Evolutionary conservation across 1,140 invertebrate species (phyloP), one percentile per base, ranked within the genome.

Genomic region (Eriosoma lanigerum): DNA sequence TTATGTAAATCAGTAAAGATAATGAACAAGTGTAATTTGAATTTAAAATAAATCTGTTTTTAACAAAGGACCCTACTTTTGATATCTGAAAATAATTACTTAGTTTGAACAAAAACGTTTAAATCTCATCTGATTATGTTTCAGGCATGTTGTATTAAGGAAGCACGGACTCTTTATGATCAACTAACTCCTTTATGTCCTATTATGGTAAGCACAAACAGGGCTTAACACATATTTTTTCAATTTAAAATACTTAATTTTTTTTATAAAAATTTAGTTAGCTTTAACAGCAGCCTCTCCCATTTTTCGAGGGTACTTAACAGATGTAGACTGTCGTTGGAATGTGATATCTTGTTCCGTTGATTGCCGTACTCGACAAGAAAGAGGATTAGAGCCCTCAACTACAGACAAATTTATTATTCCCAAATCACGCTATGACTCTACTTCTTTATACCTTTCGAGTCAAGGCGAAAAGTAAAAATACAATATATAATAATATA

Each of bases 291-390:
- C 98, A 46, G 96, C 97, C 1, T 96, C 96, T 56, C 98, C 98
- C 1, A 89, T 98, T 70, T 95, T 95, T 86, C 90, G 97, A 66
- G 97, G 97, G 5, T 94, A 93, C 86, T 85, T 99, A 66, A 93
- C 96, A 0, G 97, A 99, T 85, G 93, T 94, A 26, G 98, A 99
- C 87, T 98, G 96, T 84, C 91, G 98, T 60, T 99, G 97, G 97
- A 93, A 94, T 85, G 93, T 99, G 17, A 98, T 99, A 84, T 91
- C 96, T 50, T 92, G 91, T 56, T 96, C 96, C 26, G 82, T 82
- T 13, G 98, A 99, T 88, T 98, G 97, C 86, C 90, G 98, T 82
- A 99, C 96, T 1, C 88, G 90, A 73, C 96, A 98, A 86, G 98
- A 99, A 87, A 89, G 95, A 80, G 97, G 97, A 10, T 85, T 96